Evolutionary conservation across 2,888 invertebrate genomes (phyloP).

Genomic region (Synergus japonicus): DNA sequence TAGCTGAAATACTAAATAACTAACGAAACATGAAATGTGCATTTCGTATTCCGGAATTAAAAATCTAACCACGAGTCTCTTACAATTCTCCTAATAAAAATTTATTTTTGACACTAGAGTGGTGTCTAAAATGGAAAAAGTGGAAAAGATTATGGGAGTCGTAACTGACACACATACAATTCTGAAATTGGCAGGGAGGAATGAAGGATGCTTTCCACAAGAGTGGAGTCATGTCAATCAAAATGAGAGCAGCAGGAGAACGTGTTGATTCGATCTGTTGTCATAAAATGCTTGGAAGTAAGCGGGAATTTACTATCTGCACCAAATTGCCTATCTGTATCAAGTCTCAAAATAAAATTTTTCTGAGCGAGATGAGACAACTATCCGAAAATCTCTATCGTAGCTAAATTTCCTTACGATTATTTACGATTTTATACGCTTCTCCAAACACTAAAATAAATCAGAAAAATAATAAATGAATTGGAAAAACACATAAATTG

Average conservation of each 20-base stretch:
- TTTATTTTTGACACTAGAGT: not conserved
- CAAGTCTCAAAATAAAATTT: constrained; percentile 34
- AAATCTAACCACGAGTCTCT: not conserved
- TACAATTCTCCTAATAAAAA: not conserved
- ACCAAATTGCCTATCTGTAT: constrained; percentile 27
- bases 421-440: not conserved
- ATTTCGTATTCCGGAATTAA: not conserved
- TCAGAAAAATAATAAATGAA: not conserved
- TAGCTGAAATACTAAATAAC: too few relatives aligned
- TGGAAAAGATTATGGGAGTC: constrained; percentile 13
- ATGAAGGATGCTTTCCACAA: constrained; percentile 44
- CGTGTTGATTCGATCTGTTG: constrained; percentile 64
- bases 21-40: not conserved
- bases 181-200: not conserved
- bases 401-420: not conserved
- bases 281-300: constrained; percentile 64
- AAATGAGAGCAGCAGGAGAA: constrained; percentile 59
- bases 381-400: constrained; percentile 6
- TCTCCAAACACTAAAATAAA: not conserved
- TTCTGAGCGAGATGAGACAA: not conserved
- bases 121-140: not conserved
- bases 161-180: constrained; percentile 24
- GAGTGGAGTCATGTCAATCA: constrained; percentile 56
- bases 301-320: constrained; percentile 54
- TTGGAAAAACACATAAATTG: not conserved